Percentiles rank a stretch among this genome's conserved stretches.
These are phyloP conservation scores for Athene noctua DNA, from an alignment of 2,113 vertebrate species.

Conservation along the genomic window DNA sequence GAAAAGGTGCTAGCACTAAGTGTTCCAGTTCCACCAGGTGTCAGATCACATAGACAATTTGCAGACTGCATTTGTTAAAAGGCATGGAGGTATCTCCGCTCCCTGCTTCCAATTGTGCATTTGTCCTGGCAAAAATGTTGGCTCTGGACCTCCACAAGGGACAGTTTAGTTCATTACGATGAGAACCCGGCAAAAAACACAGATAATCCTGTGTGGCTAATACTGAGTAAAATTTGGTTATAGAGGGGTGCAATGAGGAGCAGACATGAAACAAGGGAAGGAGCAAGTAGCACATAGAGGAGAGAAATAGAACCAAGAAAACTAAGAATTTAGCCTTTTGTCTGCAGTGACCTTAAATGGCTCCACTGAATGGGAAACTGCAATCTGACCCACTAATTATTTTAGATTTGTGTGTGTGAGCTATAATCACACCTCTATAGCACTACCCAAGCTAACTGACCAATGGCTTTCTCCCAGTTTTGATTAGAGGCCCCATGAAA, in stretches of 20 bases:
- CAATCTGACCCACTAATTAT: background rate
- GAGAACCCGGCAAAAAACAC: background rate
- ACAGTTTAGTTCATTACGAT: background rate
- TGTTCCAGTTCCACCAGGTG: background rate
- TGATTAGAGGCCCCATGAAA: background rate
- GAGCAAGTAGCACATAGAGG: background rate
- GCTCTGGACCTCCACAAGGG: background rate
- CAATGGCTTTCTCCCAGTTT: background rate
- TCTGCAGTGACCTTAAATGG: background rate
- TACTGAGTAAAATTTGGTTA: background rate
- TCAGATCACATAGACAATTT: background rate
- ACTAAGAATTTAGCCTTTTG: background rate
- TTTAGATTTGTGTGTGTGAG: background rate
- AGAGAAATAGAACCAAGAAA: background rate
- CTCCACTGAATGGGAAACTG: background rate
- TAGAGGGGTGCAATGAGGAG: accelerated
- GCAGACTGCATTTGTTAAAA: background rate
- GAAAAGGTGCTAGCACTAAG: background rate
- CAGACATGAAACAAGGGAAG: background rate
- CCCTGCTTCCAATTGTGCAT: background rate
- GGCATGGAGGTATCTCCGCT: background rate
- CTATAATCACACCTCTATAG: background rate
- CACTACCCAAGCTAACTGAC: background rate
- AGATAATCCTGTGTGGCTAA: background rate
- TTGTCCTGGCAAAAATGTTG: background rate